Evolutionary conservation across 2,888 invertebrate genomes (phyloP).

Genomic region (Carpatolechia fugitivella): DNA sequence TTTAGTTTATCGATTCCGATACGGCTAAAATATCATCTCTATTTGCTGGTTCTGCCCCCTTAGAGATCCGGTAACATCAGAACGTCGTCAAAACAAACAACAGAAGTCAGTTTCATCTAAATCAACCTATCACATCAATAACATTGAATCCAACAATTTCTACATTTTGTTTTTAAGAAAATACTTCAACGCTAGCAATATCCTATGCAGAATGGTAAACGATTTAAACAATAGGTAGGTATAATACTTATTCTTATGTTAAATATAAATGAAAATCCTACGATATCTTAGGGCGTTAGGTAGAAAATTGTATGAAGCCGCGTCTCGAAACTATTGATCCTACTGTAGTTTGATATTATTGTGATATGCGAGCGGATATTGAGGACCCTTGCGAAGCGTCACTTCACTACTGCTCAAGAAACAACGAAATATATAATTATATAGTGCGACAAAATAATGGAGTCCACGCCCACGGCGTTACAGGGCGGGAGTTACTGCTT

Average conservation of each 20-base stretch:
- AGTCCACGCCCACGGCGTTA: too few relatives aligned
- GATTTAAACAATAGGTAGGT: slow-evolving; percentile 12
- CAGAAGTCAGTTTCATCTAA: slow-evolving; percentile 13
- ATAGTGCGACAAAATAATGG: not conserved
- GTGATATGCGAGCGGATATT: slow-evolving; percentile 20
- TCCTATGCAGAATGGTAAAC: slow-evolving; percentile 23
- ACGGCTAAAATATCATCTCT: too few relatives aligned
- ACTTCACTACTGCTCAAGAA: not conserved
- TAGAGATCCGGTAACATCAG: not conserved
- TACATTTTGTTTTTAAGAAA: slow-evolving; percentile 15
- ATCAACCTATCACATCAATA: slow-evolving; percentile 26
- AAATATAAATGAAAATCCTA: slow-evolving; percentile 40
- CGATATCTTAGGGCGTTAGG: slow-evolving; percentile 35
- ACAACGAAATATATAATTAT: not conserved
- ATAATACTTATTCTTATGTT: slow-evolving; percentile 26
- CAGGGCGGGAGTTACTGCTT: too few relatives aligned
- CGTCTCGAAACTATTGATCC: slow-evolving; percentile 45
- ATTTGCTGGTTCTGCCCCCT: too few relatives aligned
- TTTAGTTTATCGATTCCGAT: too few relatives aligned
- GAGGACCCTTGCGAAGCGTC: not conserved
- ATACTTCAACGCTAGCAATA: slow-evolving; percentile 17
- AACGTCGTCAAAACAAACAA: not conserved
- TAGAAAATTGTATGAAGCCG: slow-evolving; percentile 41
- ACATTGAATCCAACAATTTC: slow-evolving; percentile 25
- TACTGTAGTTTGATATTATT: slow-evolving; percentile 18